Base-by-base conservation (phyloP, 2,797 vertebrate species). In the Clarias laeviceps region DNA sequence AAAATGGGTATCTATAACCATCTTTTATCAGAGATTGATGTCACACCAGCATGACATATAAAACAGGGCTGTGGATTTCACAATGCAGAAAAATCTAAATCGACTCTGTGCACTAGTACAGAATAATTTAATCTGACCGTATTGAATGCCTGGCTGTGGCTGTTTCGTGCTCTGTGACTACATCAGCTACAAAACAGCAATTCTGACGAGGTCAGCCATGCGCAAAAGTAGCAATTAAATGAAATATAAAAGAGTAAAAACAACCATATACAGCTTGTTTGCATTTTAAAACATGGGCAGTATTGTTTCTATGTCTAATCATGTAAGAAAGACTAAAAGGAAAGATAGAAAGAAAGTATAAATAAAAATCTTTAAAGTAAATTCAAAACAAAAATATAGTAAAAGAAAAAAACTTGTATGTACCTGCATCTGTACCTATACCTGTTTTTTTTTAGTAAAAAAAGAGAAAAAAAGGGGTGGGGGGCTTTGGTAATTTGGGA, bases 401-500 rank as follows among this genome's bases (percentile, higher is more conserved):
- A 7, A 40, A 40, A 45, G 17, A 1, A 77, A n/a, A n/a, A 22
- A n/a, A 9, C 17, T 22, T 37, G 5, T n/a, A 15, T 45, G 11
- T 45, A 45, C 45, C 45, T 11, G 9, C 9, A 40, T 7, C 37
- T 40, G 37, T 34, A 34, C 37, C 37, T 37, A 37, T 37, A 37
- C 37, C 37, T 6, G 17, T 84, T 34, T 24, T 54, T 45, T 32
- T 66, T 1, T 24, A 24, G 15, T 69, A 72, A 29, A 32, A 32
- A 32, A 18, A 27, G 18, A 29, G 3, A 18, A 74, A 20, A 3
- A 24, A 22, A 66, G 62, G 83, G 84, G 87, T 84, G 80, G 86
- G 54, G 84, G 89, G 91, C 87, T 57, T 90, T 90, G 89, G 50
- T 20, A 27, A 87, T 82, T 85, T 84, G 89, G 89, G 87, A 88